A percentile compares a stretch with the other conserved stretches of the same genome.
These are phyloP conservation scores for Dendrolimus kikuchii DNA, from an alignment of 1,140 invertebrate genomes.

Conservation along the genomic window DNA sequence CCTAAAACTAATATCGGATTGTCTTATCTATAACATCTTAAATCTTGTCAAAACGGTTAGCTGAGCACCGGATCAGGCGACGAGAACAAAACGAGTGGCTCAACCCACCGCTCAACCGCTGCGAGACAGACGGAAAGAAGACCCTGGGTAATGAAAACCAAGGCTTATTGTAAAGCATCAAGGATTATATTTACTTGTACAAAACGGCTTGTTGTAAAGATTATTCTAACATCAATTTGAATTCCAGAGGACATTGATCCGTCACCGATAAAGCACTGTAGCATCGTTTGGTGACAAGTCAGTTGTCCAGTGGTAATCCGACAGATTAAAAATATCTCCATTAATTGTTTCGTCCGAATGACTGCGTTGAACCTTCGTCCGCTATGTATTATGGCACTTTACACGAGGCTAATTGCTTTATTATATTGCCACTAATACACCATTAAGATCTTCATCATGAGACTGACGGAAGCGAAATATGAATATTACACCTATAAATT, in stretches of 20 bases:
- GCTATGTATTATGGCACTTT: conserved; percentile 15
- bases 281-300: conserved; percentile 61
- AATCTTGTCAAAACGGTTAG: conserved; percentile 69
- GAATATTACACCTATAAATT: conserved; percentile 44
- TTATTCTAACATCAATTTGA: conserved; percentile 44
- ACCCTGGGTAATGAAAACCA: conserved; percentile 1
- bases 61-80: conserved; percentile 64
- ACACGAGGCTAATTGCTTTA: conserved; percentile 28
- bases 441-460: conserved; percentile 39
- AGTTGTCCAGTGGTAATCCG: conserved; percentile 60
- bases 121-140: conserved; percentile 4
- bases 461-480: conserved; percentile 37
- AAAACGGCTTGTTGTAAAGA: background rate
- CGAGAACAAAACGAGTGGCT: conserved; percentile 59
- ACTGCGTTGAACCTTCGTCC: conserved; percentile 3
- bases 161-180: background rate
- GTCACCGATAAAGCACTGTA: conserved; percentile 59
- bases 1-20: conserved; percentile 15
- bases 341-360: conserved; percentile 26
- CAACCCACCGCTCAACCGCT: conserved; percentile 18
- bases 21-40: conserved; percentile 54
- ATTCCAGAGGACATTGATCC: conserved; percentile 64
- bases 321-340: conserved; percentile 47
- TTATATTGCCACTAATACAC: conserved; percentile 24
- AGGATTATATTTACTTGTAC: conserved; percentile 9